Conservation (phyloP, 2,888 invertebrate species). For the Morpho helenor region DNA sequence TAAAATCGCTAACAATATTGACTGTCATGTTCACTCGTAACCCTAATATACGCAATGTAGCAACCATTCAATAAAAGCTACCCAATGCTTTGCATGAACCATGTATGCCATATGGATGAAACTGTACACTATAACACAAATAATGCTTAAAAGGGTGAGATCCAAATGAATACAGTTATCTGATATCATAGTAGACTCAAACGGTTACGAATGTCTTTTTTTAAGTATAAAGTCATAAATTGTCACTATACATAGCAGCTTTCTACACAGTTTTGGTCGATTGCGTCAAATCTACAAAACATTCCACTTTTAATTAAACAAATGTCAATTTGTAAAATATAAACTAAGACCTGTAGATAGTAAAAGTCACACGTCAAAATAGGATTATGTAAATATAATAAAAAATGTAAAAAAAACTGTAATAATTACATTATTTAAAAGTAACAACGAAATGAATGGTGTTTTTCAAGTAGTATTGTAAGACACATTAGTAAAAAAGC, state of each 20-base stretch:
- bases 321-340: too few relatives aligned
- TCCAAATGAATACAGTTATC: constrained; percentile 12
- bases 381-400: too few relatives aligned
- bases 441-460: too few relatives aligned
- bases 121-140: constrained; percentile 1
- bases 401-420: too few relatives aligned
- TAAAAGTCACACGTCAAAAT: too few relatives aligned
- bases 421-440: too few relatives aligned
- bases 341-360: too few relatives aligned
- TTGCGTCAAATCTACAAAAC: neutral
- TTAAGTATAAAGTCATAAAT: neutral
- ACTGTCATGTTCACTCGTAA: constrained; percentile 8
- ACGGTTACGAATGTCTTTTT: constrained; percentile 13
- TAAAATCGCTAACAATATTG: constrained; percentile 3
- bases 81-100: constrained; percentile 9
- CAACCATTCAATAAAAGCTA: constrained; percentile 23
- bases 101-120: neutral
- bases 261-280: constrained; percentile 5
- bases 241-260: constrained; percentile 2
- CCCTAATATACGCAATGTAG: constrained; percentile 4
- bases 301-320: too few relatives aligned
- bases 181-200: constrained; percentile 11
- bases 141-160: constrained; percentile 18
- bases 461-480: too few relatives aligned
- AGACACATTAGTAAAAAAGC: too few relatives aligned